These are phyloP conservation scores for Mastigias papua DNA, from an alignment of 30 jellyfish, hydroid and myxozoan species.

Conservation along the genomic window DNA sequence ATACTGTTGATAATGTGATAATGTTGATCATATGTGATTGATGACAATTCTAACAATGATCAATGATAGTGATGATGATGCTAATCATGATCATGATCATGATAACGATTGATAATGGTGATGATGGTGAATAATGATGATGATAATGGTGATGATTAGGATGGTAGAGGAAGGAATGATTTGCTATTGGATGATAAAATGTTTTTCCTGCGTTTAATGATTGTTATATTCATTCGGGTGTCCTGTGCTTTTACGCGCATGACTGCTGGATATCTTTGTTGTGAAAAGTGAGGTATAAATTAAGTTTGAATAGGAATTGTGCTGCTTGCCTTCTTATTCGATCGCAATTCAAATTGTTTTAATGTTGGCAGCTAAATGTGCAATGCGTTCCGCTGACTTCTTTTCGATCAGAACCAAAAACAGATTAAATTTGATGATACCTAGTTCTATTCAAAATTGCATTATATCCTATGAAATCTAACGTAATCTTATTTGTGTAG, in stretches of 20 bases:
- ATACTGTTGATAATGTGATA: neutral
- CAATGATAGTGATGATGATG: neutral
- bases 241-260: neutral
- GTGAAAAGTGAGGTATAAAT: slow-evolving; percentile 16
- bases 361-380: slow-evolving; percentile 73
- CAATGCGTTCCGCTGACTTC: slow-evolving; percentile 57
- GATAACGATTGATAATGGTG: neutral
- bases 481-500: slow-evolving; percentile 66
- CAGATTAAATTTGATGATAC: slow-evolving; percentile 43
- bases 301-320: slow-evolving; percentile 25
- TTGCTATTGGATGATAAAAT: too few species aligned
- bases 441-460: slow-evolving; percentile 59
- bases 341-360: slow-evolving; percentile 33
- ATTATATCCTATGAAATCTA: slow-evolving; percentile 56
- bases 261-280: slow-evolving; percentile 32
- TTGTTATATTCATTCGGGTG: neutral
- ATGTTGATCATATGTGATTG: neutral
- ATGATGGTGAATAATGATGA: neutral
- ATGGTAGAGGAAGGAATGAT: neutral
- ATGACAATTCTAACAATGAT: neutral
- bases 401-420: slow-evolving; percentile 46
- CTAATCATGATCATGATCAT: neutral
- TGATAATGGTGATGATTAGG: neutral
- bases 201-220: too few species aligned
- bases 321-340: slow-evolving; percentile 19